These are phyloP conservation scores for Anguilla japonica DNA, from an alignment of 2,113 vertebrate genomes.

Conservation along the genomic window DNA sequence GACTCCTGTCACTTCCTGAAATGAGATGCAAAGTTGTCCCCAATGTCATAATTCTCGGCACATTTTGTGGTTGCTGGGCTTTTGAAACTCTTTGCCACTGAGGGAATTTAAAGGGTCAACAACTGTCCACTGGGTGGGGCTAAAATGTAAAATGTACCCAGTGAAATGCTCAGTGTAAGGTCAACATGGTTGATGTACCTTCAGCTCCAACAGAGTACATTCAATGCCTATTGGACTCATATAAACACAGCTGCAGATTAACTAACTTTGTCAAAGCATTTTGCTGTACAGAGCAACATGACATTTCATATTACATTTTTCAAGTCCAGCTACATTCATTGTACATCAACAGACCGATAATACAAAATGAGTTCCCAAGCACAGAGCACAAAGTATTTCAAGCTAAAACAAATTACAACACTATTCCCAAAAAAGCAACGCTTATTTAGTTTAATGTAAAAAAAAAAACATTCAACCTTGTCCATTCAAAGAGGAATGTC, in stretches of 20 bases:
- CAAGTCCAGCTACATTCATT: not conserved
- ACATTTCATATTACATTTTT: not conserved
- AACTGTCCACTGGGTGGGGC: conserved; percentile 57
- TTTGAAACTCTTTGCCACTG: not conserved
- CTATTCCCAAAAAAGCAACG: not conserved
- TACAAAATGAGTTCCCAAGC: not conserved
- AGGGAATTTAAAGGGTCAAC: not conserved
- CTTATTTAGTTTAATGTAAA: not conserved
- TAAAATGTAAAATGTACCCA: conserved; percentile 46
- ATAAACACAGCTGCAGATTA: not conserved
- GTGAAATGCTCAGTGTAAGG: not conserved
- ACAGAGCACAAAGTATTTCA: not conserved
- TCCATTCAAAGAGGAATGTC: not conserved
- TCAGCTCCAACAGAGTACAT: not conserved
- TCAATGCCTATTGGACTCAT: no score
- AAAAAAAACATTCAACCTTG: not conserved
- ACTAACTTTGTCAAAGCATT: not conserved
- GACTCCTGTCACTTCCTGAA: conserved; percentile 34
- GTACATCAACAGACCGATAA: not conserved
- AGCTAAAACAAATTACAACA: not conserved
- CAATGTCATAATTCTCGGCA: no score
- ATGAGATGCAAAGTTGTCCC: no score
- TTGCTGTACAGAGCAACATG: not conserved
- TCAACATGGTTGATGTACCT: not conserved
- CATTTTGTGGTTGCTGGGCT: no score